Conservation (phyloP, 2,888 invertebrate species). For the Euclidia mi region DNA sequence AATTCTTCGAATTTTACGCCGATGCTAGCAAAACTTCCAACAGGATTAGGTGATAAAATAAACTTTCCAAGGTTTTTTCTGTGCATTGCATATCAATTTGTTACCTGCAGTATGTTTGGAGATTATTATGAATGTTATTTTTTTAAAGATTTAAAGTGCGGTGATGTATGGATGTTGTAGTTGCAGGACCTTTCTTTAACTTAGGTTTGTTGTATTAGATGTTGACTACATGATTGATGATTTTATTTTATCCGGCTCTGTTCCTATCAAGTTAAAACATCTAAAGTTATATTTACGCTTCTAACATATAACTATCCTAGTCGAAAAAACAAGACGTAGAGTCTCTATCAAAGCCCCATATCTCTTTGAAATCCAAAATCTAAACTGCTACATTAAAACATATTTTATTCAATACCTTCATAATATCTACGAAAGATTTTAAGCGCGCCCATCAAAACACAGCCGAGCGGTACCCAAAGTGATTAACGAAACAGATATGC, state of each 20-base stretch:
- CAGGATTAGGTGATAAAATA: constrained; percentile 25
- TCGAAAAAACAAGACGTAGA: too few relatives aligned
- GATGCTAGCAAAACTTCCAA: constrained; percentile 31
- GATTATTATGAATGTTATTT: constrained; percentile 1
- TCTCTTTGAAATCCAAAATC: too few relatives aligned
- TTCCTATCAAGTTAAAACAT: too few relatives aligned
- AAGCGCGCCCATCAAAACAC: constrained; percentile 17
- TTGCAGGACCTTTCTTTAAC: too few relatives aligned
- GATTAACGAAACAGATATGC: constrained; percentile 41
- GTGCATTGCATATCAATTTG: constrained; percentile 25
- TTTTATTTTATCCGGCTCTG: too few relatives aligned
- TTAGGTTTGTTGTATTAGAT: too few relatives aligned
- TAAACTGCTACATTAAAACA: too few relatives aligned
- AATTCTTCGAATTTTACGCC: constrained; percentile 30
- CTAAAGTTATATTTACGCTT: too few relatives aligned
- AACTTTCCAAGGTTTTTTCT: constrained; percentile 29
- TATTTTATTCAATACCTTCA: neutral
- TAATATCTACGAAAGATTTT: neutral
- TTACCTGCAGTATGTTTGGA: constrained; percentile 23
- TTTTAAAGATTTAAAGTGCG: neutral
- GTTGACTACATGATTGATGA: too few relatives aligned
- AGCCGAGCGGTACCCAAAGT: constrained; percentile 17
- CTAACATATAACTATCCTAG: too few relatives aligned
- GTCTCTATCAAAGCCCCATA: too few relatives aligned
- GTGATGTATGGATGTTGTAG: too few relatives aligned